A percentile compares a stretch with the other conserved stretches of the same genome.
These are phyloP conservation scores for Steinernema khuongi DNA, from an alignment of 1,140 invertebrate genomes.

Conservation along the genomic window DNA sequence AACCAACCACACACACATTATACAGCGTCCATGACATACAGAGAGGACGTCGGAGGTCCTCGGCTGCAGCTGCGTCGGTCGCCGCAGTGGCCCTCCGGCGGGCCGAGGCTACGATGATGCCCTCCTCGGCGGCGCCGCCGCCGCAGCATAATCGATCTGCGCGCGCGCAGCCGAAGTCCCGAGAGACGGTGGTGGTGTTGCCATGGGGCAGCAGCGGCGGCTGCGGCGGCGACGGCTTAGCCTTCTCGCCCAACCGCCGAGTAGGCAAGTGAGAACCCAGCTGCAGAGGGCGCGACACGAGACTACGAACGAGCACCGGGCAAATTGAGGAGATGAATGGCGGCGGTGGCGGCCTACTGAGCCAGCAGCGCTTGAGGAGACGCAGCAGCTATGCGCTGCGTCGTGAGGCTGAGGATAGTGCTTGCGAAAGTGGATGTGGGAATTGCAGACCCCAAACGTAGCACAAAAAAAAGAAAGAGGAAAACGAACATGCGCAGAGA, in stretches of 20 bases:
- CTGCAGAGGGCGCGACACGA: too few relatives aligned
- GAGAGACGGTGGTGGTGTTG: conserved; percentile 4
- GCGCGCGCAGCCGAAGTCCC: not conserved
- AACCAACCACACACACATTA: not conserved
- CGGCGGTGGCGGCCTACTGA: too few relatives aligned
- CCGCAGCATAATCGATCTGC: not conserved
- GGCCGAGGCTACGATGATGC: not conserved
- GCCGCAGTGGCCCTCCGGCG: not conserved
- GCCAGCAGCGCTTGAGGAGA: too few relatives aligned
- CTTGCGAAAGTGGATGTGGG: too few relatives aligned
- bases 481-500: too few relatives aligned
- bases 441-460: too few relatives aligned
- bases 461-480: too few relatives aligned
- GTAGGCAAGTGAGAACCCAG: too few relatives aligned
- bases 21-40: not conserved
- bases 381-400: too few relatives aligned
- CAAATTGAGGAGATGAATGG: not conserved
- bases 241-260: too few relatives aligned
- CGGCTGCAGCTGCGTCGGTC: not conserved
- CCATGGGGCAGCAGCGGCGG: not conserved
- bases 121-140: not conserved
- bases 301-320: not conserved
- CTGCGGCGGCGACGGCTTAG: too few relatives aligned
- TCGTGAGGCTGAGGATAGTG: too few relatives aligned
- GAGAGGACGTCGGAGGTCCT: not conserved